A percentile compares a stretch with the other conserved stretches of the same genome.
Evolutionary conservation across 2,113 vertebrate genomes (phyloP).

Genomic region (Bombycilla garrulus): DNA sequence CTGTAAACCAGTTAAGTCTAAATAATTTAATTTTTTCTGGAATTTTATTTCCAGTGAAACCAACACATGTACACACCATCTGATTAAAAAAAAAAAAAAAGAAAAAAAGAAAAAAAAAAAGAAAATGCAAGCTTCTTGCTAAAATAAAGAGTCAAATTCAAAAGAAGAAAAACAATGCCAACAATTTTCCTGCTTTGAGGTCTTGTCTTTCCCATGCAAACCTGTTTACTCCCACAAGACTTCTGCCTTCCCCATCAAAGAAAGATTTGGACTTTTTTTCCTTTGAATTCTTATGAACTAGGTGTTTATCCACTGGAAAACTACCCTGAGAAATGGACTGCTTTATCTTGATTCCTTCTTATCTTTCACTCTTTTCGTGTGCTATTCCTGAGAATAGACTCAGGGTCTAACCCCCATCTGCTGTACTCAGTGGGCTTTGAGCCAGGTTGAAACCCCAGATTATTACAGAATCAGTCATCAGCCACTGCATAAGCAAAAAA

Average conservation of each 20-base stretch:
- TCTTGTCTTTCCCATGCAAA: background rate
- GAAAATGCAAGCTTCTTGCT: background rate
- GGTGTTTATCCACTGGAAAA: background rate
- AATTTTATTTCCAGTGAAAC: conserved; percentile 2
- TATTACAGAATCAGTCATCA: background rate
- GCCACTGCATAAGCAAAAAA: background rate
- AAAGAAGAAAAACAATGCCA: background rate
- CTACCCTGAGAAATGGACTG: background rate
- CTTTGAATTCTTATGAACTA: background rate
- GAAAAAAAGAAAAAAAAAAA: no score
- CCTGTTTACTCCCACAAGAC: background rate
- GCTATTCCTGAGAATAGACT: background rate
- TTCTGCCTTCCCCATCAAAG: background rate
- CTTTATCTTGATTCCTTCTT: background rate
- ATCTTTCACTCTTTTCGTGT: background rate
- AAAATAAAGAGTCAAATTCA: background rate
- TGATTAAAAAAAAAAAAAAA: background rate
- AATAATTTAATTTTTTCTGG: background rate
- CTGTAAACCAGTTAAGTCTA: background rate
- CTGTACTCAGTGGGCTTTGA: background rate
- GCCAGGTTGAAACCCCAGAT: background rate
- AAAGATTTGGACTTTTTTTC: background rate
- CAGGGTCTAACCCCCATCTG: background rate
- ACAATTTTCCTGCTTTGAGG: background rate
- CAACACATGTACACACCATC: background rate